phyloP scores from a whole-genome alignment of 2,888 invertebrate genomes.

The Gonocerus acuteangulatus region DNA sequence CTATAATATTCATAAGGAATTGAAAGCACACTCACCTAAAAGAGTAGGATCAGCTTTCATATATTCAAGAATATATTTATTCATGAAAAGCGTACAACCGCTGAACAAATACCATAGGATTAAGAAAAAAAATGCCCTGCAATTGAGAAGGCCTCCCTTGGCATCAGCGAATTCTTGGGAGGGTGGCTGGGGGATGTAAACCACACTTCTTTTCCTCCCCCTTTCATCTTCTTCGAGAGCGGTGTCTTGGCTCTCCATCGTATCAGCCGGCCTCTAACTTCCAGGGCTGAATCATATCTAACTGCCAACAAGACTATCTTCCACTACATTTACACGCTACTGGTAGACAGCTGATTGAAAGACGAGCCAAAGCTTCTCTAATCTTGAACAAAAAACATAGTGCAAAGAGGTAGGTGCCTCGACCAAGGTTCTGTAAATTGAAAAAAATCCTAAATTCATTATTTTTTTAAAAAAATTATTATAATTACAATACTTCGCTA shows the following conservation, averaged over 20 bases:
- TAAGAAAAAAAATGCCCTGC: constrained; percentile 54
- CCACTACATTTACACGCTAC: constrained; percentile 16
- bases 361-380: too few relatives aligned
- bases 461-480: too few relatives aligned
- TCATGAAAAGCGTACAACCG: constrained; percentile 66
- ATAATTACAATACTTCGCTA: too few relatives aligned
- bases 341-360: constrained; percentile 1
- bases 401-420: too few relatives aligned
- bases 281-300: constrained; percentile 32
- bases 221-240: constrained; percentile 29
- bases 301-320: constrained; percentile 38
- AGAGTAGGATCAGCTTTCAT: constrained; percentile 65
- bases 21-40: constrained; percentile 50
- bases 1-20: too few relatives aligned
- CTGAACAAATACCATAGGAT: constrained; percentile 69
- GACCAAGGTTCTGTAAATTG: too few relatives aligned
- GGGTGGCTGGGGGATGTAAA: constrained; percentile 30
- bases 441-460: too few relatives aligned
- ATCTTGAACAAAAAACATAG: too few relatives aligned
- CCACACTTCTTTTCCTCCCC: constrained; percentile 35
- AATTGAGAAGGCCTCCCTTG: constrained; percentile 49
- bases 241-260: constrained; percentile 13
- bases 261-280: constrained; percentile 13
- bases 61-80: constrained; percentile 67
- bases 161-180: constrained; percentile 19